Conservation (phyloP, 2,797 vertebrate species). For the Falco berigora region DNA sequence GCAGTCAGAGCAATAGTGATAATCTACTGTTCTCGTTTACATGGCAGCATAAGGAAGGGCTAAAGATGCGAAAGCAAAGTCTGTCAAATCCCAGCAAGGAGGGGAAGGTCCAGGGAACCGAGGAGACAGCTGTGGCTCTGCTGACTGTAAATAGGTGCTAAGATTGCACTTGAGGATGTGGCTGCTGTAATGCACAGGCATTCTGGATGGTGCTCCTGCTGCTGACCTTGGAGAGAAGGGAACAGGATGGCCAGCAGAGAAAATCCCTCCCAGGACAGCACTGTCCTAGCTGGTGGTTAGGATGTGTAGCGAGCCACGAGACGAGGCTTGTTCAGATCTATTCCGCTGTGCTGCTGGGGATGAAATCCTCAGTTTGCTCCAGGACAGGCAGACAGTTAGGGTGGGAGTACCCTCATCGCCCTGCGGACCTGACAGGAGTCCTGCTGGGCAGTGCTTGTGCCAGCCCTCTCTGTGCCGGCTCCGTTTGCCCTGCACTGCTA, state of each 20-base stretch:
- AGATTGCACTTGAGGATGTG: conserved; percentile 17
- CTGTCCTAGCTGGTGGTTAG: conserved; percentile 21
- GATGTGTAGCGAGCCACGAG: conserved; percentile 34
- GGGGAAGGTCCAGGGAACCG: neutral
- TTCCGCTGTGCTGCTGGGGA: conserved; percentile 39
- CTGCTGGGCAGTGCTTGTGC: neutral
- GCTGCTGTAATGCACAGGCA: neutral
- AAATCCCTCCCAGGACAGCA: neutral
- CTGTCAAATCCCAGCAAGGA: neutral
- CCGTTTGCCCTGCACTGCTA: neutral
- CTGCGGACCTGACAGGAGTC: neutral
- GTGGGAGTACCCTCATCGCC: neutral
- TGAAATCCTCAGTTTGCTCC: conserved; percentile 27
- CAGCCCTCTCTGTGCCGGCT: neutral
- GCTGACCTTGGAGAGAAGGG: conserved; percentile 27
- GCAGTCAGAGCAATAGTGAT: neutral
- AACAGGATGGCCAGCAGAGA: neutral
- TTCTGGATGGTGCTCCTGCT: conserved; percentile 27
- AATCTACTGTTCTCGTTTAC: neutral
- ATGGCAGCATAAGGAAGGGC: neutral
- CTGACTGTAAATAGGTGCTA: neutral
- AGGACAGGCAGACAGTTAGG: conserved; percentile 1
- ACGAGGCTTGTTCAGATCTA: conserved; percentile 35
- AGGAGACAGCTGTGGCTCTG: neutral
- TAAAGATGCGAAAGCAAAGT: neutral